phyloP scores from a whole-genome alignment of 1,140 invertebrate genomes.

The Rhynchophorus ferrugineus region DNA sequence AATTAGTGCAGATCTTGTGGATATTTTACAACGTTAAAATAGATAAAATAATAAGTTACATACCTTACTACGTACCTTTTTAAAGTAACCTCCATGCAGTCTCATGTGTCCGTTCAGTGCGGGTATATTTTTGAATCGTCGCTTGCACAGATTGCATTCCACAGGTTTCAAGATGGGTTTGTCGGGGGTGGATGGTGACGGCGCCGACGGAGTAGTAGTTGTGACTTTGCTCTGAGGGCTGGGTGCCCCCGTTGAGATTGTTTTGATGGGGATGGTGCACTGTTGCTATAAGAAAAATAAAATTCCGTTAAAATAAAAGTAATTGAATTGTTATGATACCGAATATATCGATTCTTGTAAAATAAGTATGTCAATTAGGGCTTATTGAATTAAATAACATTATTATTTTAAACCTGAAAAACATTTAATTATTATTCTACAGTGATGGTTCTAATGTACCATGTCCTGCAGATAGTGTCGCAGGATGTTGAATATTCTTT shows the following conservation, averaged over 20 bases:
- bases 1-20: neutral
- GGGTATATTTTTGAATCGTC: slow-evolving; percentile 94
- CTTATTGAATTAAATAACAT: too few relatives aligned
- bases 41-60: neutral
- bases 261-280: slow-evolving; percentile 27
- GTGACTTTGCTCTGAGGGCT: slow-evolving; percentile 32
- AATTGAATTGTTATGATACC: neutral
- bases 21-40: neutral
- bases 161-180: slow-evolving; percentile 68
- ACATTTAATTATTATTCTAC: too few relatives aligned
- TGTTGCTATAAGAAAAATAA: slow-evolving; percentile 15
- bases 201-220: slow-evolving; percentile 35
- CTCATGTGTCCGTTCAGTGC: slow-evolving; percentile 96
- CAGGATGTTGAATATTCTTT: too few relatives aligned
- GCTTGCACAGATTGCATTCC: slow-evolving; percentile 88
- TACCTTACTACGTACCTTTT: slow-evolving; percentile 59
- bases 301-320: neutral
- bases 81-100: slow-evolving; percentile 92
- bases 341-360: too few relatives aligned
- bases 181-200: slow-evolving; percentile 38
- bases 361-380: too few relatives aligned
- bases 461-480: too few relatives aligned
- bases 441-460: too few relatives aligned
- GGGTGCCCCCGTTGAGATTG: slow-evolving; percentile 27
- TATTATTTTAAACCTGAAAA: too few relatives aligned